Conservation (phyloP, 2,797 vertebrate species). For the Silurus lanzhouensis region DNA sequence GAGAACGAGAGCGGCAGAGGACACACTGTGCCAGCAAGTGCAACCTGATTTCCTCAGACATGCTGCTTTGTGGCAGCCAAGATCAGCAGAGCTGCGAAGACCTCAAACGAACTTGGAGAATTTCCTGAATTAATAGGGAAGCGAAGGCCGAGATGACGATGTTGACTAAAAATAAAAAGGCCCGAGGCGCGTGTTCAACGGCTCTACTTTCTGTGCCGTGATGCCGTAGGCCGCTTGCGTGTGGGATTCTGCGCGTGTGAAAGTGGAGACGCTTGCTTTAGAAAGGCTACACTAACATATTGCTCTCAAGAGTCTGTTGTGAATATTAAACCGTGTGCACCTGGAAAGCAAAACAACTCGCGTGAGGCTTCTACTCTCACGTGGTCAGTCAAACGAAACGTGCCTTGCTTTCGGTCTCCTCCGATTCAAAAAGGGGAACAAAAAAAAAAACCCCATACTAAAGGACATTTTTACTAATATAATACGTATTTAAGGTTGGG, state of each 20-base stretch:
- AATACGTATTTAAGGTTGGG: neutral
- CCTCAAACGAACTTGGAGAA: conserved; percentile 72
- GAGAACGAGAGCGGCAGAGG: conserved; percentile 60
- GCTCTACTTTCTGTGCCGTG: conserved; percentile 34
- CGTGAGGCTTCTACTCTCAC: neutral
- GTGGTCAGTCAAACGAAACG: neutral
- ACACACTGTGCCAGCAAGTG: conserved; percentile 77
- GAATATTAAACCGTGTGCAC: neutral
- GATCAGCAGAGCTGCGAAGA: conserved; percentile 65
- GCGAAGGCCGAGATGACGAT: conserved; percentile 47
- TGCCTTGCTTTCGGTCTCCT: too few relatives aligned
- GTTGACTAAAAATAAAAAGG: conserved; percentile 55
- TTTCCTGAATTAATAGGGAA: conserved; percentile 58
- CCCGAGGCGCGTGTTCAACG: conserved; percentile 33
- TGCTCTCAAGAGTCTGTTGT: neutral
- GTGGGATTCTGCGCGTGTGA: neutral
- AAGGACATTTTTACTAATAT: too few relatives aligned
- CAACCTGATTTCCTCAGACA: conserved; percentile 82
- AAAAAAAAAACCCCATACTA: too few relatives aligned
- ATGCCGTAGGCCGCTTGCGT: conserved; percentile 24
- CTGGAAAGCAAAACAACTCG: neutral
- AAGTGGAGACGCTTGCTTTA: neutral
- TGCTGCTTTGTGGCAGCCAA: conserved; percentile 69
- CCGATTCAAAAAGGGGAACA: too few relatives aligned
- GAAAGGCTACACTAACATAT: conserved; percentile 1